phyloP scores from a whole-genome alignment of 2,888 invertebrate genomes.

The Scelioninae gen. 1 region DNA sequence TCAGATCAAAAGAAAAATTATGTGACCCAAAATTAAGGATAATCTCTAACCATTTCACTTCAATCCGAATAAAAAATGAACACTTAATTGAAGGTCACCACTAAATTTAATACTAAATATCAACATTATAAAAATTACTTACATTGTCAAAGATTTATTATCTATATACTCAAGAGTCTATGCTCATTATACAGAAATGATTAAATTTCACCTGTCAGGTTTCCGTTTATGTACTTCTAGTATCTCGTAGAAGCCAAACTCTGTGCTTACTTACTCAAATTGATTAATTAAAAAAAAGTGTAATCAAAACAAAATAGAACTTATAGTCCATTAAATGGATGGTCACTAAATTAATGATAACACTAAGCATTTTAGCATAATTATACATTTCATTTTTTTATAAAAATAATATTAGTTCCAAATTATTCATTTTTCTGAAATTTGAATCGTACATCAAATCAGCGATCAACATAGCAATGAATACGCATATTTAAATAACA shows the following conservation, averaged over 20 bases:
- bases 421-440: constrained; percentile 47
- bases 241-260: constrained; percentile 38
- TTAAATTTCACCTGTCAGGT: constrained; percentile 43
- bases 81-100: constrained; percentile 18
- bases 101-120: constrained; percentile 8
- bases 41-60: too few relatives aligned
- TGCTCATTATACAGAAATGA: constrained; percentile 9
- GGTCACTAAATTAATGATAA: constrained; percentile 38
- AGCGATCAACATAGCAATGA: constrained; percentile 53
- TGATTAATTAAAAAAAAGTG: neutral
- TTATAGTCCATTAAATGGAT: constrained; percentile 12
- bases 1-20: too few relatives aligned
- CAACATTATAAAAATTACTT: constrained; percentile 40
- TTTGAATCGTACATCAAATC: constrained; percentile 57
- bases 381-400: constrained; percentile 56
- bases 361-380: constrained; percentile 37
- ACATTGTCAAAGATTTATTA: constrained; percentile 34
- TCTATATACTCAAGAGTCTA: constrained; percentile 23
- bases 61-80: constrained; percentile 2
- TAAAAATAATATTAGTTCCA: constrained; percentile 64
- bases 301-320: neutral
- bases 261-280: neutral
- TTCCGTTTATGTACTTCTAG: constrained; percentile 65
- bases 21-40: too few relatives aligned
- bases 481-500: constrained; percentile 50